Base-by-base conservation (phyloP, 2,888 invertebrate species). In the Onchidella celtica region DNA sequence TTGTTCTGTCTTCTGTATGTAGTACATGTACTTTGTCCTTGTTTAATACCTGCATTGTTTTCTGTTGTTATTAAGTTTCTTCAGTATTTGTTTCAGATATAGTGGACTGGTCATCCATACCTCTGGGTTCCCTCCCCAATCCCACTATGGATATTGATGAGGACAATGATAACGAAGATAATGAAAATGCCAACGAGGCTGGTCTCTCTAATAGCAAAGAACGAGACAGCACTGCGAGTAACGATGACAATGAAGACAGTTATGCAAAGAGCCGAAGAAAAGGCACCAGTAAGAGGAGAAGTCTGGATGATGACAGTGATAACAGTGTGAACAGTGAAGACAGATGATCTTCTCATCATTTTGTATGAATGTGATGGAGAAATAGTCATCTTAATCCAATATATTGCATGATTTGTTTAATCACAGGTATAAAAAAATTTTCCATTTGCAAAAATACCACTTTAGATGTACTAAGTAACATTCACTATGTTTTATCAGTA, bases 61-160 rank as follows among this genome's bases (percentile, higher is more conserved):
- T n/a, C n/a, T n/a, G n/a, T n/a, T n/a, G n/a, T n/a, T n/a, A n/a
- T n/a, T n/a, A n/a, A n/a, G n/a, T n/a, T n/a, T n/a, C n/a, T n/a
- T n/a, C n/a, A n/a, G n/a, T n/a, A n/a, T n/a, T n/a, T 27, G 9
- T 27, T 32, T 32, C 27, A 77, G 77, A 77, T 21, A 66, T 77
- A 1, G 68, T 77, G n/a, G 77, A 77, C 65, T 77, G 77, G 77
- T 66, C 68, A 36, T 6, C 27, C 6, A 57, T 77, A 14, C 68
- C 66, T 2, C 57, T 77, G 24, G 77, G 77, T 3, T 40, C 40
- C 4, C 55, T 76, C 32, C 77, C 77, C n/a, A 34, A 32, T 34
- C 27, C 29, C 24, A 40, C 40, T n/a, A 36, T n/a, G 6, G 73
- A 79, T 34, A 55, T 65, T 14, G 55, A 32, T 0, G 65, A 63